Conservation (phyloP, 2,113 vertebrate genomes). For the Plecturocebus donacophilus region DNA sequence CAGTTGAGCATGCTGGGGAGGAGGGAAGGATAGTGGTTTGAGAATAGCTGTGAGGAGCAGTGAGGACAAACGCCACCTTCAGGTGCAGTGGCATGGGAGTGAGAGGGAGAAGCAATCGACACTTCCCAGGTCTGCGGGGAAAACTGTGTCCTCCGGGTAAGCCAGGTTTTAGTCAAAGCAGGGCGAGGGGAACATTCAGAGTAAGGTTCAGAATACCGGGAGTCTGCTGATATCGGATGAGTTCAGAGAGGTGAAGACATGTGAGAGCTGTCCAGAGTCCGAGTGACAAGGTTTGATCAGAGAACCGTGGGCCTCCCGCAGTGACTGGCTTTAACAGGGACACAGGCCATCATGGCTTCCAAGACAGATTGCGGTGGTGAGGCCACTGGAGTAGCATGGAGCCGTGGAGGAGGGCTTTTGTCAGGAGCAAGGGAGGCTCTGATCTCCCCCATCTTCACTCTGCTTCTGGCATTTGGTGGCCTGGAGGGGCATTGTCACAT, state of each 20-base stretch:
- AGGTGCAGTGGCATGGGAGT: not conserved
- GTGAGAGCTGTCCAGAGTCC: not conserved
- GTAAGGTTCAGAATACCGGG: not conserved
- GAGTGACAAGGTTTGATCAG: not conserved
- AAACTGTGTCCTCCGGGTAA: not conserved
- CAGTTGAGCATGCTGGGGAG: not conserved
- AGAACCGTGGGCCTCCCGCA: not conserved
- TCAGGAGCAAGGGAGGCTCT: not conserved
- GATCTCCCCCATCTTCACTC: not conserved
- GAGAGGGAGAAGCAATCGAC: not conserved
- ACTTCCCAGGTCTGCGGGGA: not conserved
- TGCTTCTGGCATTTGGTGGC: not conserved
- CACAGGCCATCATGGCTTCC: fast-evolving
- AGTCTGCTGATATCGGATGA: not conserved
- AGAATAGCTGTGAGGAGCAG: not conserved
- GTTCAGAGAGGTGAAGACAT: not conserved
- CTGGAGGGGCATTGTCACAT: not conserved
- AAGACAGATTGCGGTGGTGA: not conserved
- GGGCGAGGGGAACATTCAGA: not conserved
- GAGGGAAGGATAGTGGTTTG: not conserved
- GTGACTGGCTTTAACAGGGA: not conserved
- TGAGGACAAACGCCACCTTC: not conserved
- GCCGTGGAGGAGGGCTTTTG: not conserved
- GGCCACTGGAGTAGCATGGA: not conserved
- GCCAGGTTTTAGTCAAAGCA: not conserved